Evolutionary conservation across 2,888 invertebrate species (phyloP).

Genomic region (Thumatha senex): DNA sequence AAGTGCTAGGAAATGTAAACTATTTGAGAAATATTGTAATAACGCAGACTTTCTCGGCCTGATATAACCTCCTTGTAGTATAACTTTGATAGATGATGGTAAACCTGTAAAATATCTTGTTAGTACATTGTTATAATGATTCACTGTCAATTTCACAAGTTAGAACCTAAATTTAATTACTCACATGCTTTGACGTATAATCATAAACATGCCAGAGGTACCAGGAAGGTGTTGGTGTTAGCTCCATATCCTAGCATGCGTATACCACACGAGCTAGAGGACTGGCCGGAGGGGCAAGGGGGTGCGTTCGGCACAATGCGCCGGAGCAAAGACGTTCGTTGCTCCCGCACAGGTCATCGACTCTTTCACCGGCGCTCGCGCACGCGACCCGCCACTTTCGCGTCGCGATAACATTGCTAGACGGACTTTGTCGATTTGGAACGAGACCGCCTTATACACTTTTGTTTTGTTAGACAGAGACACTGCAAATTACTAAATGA

Average conservation of each 20-base stretch:
- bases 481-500: slow-evolving; percentile 25
- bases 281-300: slow-evolving; percentile 29
- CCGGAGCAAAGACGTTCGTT: slow-evolving; percentile 81
- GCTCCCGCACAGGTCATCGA: slow-evolving; percentile 79
- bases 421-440: slow-evolving; percentile 53
- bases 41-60: no score
- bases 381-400: slow-evolving; percentile 77
- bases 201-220: no score
- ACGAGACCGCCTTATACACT: slow-evolving; percentile 33
- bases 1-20: no score
- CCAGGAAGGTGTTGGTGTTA: no score
- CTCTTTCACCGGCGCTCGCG: slow-evolving; percentile 75
- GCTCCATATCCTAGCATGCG: slow-evolving; percentile 49
- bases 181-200: no score
- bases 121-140: no score
- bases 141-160: no score
- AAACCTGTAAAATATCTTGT: no score
- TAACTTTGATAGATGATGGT: no score
- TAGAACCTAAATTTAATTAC: no score
- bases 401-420: slow-evolving; percentile 62
- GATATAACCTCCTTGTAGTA: no score
- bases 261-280: slow-evolving; percentile 22
- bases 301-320: slow-evolving; percentile 61
- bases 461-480: slow-evolving; percentile 27
- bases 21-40: no score